Percentiles rank a stretch among this genome's conserved stretches.
These are phyloP conservation scores for Platyscapa corneri DNA, from an alignment of 1,140 invertebrate species.

Conservation along the genomic window DNA sequence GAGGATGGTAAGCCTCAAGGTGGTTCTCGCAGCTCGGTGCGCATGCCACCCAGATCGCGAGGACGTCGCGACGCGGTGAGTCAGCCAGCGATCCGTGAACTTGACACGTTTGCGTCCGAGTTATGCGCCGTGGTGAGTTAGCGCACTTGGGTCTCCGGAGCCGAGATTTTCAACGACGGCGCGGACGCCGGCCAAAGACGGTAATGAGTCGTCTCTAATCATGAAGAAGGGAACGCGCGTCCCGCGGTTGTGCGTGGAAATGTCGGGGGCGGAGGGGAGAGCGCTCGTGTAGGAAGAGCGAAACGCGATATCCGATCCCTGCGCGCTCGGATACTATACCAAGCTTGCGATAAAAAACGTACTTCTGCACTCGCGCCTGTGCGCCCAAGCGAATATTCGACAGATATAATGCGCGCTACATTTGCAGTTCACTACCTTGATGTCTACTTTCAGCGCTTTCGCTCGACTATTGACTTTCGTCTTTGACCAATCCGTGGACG, in stretches of 20 bases:
- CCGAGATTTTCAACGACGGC: slow-evolving; percentile 10
- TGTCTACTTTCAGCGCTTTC: too few species aligned
- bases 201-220: slow-evolving; percentile 60
- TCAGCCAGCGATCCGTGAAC: slow-evolving; percentile 56
- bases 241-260: not conserved
- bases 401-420: not conserved
- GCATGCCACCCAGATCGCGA: slow-evolving; percentile 60
- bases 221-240: slow-evolving; percentile 56
- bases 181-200: slow-evolving; percentile 19
- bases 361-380: not conserved
- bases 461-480: too few species aligned
- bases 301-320: slow-evolving; percentile 25
- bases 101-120: slow-evolving; percentile 61
- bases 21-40: slow-evolving; percentile 44
- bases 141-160: slow-evolving; percentile 45
- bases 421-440: not conserved
- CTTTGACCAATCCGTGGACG: too few species aligned
- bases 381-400: slow-evolving; percentile 17
- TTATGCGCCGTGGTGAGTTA: slow-evolving; percentile 60
- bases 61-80: slow-evolving; percentile 52
- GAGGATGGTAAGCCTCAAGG: slow-evolving; percentile 44
- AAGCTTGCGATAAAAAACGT: not conserved
- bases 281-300: not conserved
- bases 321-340: too few species aligned
- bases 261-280: not conserved